phyloP scores from a whole-genome alignment of 2,888 invertebrate species.

The Galeruca laticollis region DNA sequence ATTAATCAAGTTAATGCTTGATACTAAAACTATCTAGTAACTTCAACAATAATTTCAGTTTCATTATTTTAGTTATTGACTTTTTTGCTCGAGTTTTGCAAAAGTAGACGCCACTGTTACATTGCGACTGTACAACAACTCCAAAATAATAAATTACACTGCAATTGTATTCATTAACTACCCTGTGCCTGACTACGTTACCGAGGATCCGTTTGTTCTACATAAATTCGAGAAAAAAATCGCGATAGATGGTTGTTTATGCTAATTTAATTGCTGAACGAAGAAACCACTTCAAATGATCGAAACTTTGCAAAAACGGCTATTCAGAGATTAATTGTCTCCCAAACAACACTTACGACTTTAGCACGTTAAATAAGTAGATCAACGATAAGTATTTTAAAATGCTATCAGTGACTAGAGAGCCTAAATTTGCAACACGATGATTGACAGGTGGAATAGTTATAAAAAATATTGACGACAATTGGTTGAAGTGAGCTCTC shows the following conservation, averaged over 20 bases:
- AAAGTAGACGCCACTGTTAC: constrained; percentile 45
- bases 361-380: background rate
- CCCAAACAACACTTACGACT: background rate
- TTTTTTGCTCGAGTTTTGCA: background rate
- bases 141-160: constrained; percentile 59
- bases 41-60: background rate
- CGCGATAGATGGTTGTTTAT: constrained; percentile 32
- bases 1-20: too few relatives aligned
- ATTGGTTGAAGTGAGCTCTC: too few relatives aligned
- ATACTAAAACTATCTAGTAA: background rate
- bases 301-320: constrained; percentile 15
- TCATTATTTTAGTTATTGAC: background rate
- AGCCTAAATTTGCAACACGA: too few relatives aligned
- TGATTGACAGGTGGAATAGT: too few relatives aligned
- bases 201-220: constrained; percentile 42
- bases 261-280: constrained; percentile 30
- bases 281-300: constrained; percentile 25
- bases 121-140: constrained; percentile 53
- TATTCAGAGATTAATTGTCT: constrained; percentile 20
- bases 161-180: constrained; percentile 58
- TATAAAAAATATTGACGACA: too few relatives aligned
- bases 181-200: constrained; percentile 37
- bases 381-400: background rate
- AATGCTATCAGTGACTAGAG: background rate
- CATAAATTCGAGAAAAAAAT: constrained; percentile 34